These are phyloP conservation scores for Phrynocephalus guinanensis DNA, from an alignment of 2,797 vertebrate species.

Conservation along the genomic window DNA sequence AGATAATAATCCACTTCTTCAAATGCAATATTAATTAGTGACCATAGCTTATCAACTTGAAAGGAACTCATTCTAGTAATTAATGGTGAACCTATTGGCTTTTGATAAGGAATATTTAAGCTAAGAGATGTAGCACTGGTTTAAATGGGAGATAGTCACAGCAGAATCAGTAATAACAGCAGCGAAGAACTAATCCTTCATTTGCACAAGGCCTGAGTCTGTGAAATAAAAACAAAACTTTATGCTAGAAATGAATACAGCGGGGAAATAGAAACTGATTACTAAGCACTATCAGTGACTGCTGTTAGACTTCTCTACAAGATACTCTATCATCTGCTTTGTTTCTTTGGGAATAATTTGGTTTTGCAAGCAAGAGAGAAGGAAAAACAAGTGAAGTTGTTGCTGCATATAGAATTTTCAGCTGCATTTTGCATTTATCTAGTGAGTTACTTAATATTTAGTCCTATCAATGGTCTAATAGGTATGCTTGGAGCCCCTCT, in stretches of 20 bases:
- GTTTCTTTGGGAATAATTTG: background rate
- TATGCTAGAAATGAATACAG: background rate
- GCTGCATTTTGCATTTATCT: background rate
- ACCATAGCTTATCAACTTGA: conserved; percentile 38
- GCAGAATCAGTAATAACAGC: background rate
- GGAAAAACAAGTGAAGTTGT: background rate
- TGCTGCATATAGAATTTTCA: background rate
- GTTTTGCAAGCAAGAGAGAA: too few species aligned
- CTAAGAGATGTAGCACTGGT: conserved; percentile 16
- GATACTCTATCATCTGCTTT: background rate
- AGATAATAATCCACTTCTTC: too few species aligned
- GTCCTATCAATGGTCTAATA: background rate
- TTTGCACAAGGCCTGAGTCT: background rate
- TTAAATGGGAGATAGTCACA: conserved; percentile 17
- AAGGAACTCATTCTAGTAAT: conserved; percentile 46
- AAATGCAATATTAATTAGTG: conserved; percentile 18
- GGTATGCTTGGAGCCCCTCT: background rate
- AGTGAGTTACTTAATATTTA: background rate
- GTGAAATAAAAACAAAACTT: background rate
- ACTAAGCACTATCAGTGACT: background rate
- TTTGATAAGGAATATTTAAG: conserved; percentile 34
- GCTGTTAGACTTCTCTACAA: background rate
- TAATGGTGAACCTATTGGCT: conserved; percentile 37
- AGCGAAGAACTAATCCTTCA: conserved; percentile 22
- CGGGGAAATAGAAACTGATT: background rate